These are phyloP conservation scores for Caenorhabditis tropicalis DNA, from an alignment of 1,140 invertebrate species.

Conservation along the genomic window DNA sequence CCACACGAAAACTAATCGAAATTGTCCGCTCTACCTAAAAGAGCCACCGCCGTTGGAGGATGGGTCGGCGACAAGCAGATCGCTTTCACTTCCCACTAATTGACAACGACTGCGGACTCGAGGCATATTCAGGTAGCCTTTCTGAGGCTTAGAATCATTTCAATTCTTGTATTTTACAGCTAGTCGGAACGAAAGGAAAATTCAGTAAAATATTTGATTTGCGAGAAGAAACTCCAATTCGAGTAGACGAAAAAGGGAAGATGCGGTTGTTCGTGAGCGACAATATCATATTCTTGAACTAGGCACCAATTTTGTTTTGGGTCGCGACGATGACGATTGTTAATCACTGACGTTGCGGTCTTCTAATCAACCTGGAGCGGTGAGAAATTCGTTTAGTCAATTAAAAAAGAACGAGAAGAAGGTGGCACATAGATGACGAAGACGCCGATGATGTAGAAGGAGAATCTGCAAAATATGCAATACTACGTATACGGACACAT, in stretches of 20 bases:
- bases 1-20: constrained; percentile 91
- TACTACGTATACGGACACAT: constrained; percentile 85
- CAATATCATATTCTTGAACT: too few species aligned
- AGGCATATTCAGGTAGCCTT: not conserved
- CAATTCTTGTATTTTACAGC: too few species aligned
- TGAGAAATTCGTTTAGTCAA: constrained; percentile 76
- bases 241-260: not conserved
- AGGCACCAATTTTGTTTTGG: not conserved
- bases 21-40: constrained; percentile 88
- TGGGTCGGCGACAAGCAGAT: too few species aligned
- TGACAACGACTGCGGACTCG: too few species aligned
- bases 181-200: constrained; percentile 51
- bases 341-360: not conserved
- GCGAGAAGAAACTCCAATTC: not conserved
- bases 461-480: constrained; percentile 78
- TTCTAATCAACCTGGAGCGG: constrained; percentile 7
- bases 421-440: constrained; percentile 74
- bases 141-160: too few species aligned
- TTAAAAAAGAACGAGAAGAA: constrained; percentile 89
- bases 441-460: constrained; percentile 82
- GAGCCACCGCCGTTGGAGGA: constrained; percentile 73
- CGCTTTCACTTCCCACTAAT: too few species aligned
- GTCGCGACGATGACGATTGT: not conserved
- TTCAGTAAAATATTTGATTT: not conserved
- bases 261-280: not conserved